Base-by-base conservation (phyloP, 2,797 vertebrate species). In the Molossus molossus region DNA sequence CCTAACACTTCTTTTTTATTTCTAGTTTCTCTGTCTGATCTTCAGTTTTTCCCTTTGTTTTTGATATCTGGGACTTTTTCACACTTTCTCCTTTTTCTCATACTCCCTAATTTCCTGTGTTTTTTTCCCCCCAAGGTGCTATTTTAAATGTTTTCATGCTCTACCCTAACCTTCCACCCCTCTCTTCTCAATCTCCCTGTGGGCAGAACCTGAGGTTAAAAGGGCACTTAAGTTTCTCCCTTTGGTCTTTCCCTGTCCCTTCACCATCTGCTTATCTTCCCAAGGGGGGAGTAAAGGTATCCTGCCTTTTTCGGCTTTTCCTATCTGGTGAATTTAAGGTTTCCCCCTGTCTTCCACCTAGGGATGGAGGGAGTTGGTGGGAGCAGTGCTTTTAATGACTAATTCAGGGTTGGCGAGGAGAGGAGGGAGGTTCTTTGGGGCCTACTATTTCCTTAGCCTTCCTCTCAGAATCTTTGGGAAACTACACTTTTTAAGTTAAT, bases 281-380 rank as follows among this genome's bases (percentile, higher is more conserved):
- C 67, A 12, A 76, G 72, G 40, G 87, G 95, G 96, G 93, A 97
- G 96, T 91, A 92, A 87, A 70, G 89, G 64, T 81, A n/a, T 53
- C 77, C 93, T 95, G 91, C 96, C 91, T 93, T 72, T 57, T 90
- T 91, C 70, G 89, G 87, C 94, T 86, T 95, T 96, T 96, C 90
- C 97, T 97, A 5, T 94, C 89, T 76, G 89, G 94, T 96, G 50
- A 76, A 86, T 87, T 95, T 94, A 70, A 97, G 96, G 83, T 93
- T 95, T 94, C 81, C 87, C 87, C 94, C 81, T 95, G 67, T 94
- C 93, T 96, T 93, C 90, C 96, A 96, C 93, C 95, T 79, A 94
- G 93, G 95, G 96, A 58, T 97, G 94, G 96, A 97, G 97, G 97
- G 97, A 94, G 67, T 96, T 96, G 96, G 96, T 25, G 97, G 97